Evolutionary conservation across 1,140 invertebrate genomes (phyloP), one percentile per base, ranked within the genome.

Genomic region (Drosophila dunni): DNA sequence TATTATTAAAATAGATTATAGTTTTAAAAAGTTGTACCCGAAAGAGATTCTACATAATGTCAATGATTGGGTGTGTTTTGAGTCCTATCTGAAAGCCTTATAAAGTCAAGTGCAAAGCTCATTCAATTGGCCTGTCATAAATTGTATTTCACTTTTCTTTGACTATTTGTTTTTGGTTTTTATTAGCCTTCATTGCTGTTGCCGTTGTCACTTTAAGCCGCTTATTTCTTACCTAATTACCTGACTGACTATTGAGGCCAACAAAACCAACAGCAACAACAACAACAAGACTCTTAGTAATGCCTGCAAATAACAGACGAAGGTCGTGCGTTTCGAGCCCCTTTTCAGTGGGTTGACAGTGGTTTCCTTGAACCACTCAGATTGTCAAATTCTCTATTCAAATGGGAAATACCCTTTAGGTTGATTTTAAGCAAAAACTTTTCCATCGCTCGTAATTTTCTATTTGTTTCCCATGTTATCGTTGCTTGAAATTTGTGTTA

Each of bases 171-270:
- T 75, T 62, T 60, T 24, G 56, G 65, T 58, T 63, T 63, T 61
- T 50, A 46, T 70, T 64, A 69, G 45, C 64, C 60, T 74, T 75
- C 74, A 75, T 50, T 64, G 44, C 70, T 78, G 58, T 64, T 80
- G 38, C 66, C 4, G 51, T 53, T 56, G 53, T 56, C 36, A 24
- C 36, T 75, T 70, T 88, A 88, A 88, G 83, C 83, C 24, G 83
- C 79, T 88, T 88, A 88, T 78, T 65, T 79, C 79, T 83, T 82
- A 78, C 79, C 77, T 88, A 88, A 88, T 88, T 88, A 88, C 77
- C 83, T 78, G 75, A 50, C 61, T 79, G 64, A 78, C 70, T 71
- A 86, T 78, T 75, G 71, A 56, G 75, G 79, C 61, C 69, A 85
- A 74, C 65, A 70, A 44, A 20, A 36, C 10, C 65, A 82, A 67